These are phyloP conservation scores for Caranx ignobilis DNA, from an alignment of 2,113 vertebrate genomes.

Conservation along the genomic window DNA sequence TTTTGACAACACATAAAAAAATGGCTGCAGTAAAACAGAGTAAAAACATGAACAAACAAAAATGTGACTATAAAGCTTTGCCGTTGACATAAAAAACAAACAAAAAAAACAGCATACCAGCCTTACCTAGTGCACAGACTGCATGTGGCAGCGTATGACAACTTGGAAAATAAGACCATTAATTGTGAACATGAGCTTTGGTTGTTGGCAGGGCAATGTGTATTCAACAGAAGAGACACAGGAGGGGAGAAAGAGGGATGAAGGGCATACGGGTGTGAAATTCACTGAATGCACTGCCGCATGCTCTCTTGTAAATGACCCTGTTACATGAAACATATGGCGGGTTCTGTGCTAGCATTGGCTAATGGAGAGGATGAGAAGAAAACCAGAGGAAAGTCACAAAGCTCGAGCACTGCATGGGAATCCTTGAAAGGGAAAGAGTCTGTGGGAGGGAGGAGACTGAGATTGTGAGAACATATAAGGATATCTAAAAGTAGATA, in stretches of 20 bases:
- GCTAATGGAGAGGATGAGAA: conserved; percentile 14
- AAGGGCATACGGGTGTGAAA: conserved; percentile 20
- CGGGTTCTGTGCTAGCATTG: background rate
- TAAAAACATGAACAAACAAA: too few relatives aligned
- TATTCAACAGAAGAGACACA: background rate
- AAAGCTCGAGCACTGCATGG: background rate
- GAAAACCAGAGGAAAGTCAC: conserved; percentile 7
- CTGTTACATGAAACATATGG: conserved; percentile 52
- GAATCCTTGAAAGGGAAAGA: background rate
- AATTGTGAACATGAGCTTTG: background rate
- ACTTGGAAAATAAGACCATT: background rate
- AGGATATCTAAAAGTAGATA: conserved; percentile 43
- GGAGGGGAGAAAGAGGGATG: background rate
- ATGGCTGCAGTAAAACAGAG: too few relatives aligned
- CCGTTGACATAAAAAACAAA: background rate
- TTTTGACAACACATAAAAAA: too few relatives aligned
- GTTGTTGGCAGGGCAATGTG: background rate
- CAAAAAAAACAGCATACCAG: too few relatives aligned
- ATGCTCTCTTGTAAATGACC: conserved; percentile 4
- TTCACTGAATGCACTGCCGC: conserved; percentile 21
- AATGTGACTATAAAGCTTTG: too few relatives aligned
- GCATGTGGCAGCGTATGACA: background rate
- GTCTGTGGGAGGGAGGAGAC: conserved; percentile 2
- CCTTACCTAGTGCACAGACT: background rate
- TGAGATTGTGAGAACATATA: conserved; percentile 23